Base-by-base conservation (phyloP, 2,113 vertebrate species). In the Megaceryle torquata region DNA sequence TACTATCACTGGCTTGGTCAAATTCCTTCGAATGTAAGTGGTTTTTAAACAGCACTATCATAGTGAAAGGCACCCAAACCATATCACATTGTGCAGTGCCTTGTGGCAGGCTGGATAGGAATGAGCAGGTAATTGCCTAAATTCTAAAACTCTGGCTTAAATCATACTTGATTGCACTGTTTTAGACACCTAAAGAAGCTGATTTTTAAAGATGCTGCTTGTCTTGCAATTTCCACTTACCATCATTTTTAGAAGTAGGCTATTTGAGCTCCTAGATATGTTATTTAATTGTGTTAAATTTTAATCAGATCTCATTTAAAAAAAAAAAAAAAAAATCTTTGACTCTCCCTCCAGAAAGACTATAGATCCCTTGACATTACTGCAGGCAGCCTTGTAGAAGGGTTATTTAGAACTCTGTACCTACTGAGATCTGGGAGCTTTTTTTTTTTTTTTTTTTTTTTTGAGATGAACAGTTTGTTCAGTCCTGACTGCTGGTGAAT, bases 231-330 rank as follows among this genome's bases (percentile, higher is more conserved):
- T 96, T 95, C 77, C 60, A 78, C 80, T 93, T 93, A 64, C 60
- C 53, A 51, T 92, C 16, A 24, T 54, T 94, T 94, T 86, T 46
- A 71, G 51, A 94, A 93, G 76, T 78, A 86, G 89, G 70, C 33
- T 95, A 76, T 93, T 95, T 93, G 81, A 96, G 83, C 81, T 93
- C 43, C 44, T 64, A 46, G 74, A 43, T 94, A 86, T 78, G 91
- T 95, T 93, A 92, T 92, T 95, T 95, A 93, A 97, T 91, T 51
- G 72, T 79, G 72, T 92, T 89, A 95, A 97, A 95, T 79, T 95
- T 95, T 95, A 92, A 95, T 91, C 86, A 92, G 91, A 68, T 67
- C 86, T 96, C 70, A 83, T 96, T 92, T 39, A 0, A 90, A 85
- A 76, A 64, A 59, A 75, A 46, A 59, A 75, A 46, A 72, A 56